phyloP scores from a whole-genome alignment of 2,888 invertebrate species.

The Loripinus fragilis region DNA sequence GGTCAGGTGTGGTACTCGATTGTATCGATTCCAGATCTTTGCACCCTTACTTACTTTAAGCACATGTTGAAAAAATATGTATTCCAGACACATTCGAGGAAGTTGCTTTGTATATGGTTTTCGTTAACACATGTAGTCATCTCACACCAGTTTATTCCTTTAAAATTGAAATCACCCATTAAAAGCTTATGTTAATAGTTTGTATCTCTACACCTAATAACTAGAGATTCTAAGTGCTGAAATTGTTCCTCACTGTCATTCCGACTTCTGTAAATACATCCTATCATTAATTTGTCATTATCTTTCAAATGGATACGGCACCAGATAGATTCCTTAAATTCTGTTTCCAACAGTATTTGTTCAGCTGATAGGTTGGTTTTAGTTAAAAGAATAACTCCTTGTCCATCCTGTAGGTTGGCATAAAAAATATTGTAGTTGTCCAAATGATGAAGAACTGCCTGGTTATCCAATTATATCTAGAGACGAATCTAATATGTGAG shows the following conservation, averaged over 20 bases:
- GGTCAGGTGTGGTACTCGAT: too few species aligned
- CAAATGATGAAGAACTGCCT: not conserved
- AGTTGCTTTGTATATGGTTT: not conserved
- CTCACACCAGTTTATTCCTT: not conserved
- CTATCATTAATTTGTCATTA: not conserved
- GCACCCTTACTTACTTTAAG: not conserved
- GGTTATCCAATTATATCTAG: not conserved
- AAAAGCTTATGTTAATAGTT: not conserved
- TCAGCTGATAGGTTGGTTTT: not conserved
- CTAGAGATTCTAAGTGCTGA: too few species aligned
- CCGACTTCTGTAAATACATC: conserved; percentile 1
- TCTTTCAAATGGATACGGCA: not conserved
- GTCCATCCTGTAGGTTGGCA: not conserved
- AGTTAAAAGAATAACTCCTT: not conserved
- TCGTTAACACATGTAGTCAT: not conserved
- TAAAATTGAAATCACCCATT: not conserved
- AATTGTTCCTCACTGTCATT: not conserved
- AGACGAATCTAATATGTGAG: too few species aligned
- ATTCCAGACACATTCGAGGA: not conserved
- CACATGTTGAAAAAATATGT: not conserved
- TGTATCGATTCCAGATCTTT: too few species aligned
- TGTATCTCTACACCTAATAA: not conserved
- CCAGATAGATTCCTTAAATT: not conserved
- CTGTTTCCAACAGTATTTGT: not conserved
- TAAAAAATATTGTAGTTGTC: not conserved